Conservation (phyloP, 2,888 invertebrate species). For the Drosophila quinaria region DNA sequence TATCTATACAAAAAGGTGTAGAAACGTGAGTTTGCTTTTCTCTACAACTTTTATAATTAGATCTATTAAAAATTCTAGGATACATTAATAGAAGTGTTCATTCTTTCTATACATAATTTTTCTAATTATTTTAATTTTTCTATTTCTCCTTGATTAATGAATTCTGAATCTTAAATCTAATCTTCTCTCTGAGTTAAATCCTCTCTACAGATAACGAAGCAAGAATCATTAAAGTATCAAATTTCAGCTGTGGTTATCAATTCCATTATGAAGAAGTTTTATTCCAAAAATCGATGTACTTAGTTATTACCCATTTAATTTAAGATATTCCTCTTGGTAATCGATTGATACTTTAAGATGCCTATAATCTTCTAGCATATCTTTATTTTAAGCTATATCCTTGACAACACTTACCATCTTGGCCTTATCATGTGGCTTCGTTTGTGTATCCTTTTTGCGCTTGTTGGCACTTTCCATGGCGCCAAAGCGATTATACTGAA, state of each 20-base stretch:
- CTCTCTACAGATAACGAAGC: neutral
- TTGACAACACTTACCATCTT: conserved; percentile 67
- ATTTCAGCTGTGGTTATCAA: neutral
- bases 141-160: neutral
- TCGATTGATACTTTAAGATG: neutral
- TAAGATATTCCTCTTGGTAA: neutral
- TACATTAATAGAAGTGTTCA: neutral
- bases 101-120: neutral
- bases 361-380: neutral
- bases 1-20: conserved; percentile 13
- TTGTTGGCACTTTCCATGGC: conserved; percentile 68
- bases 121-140: neutral
- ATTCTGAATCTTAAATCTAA: too few species aligned
- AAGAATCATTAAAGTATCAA: conserved; percentile 12
- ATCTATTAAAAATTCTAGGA: neutral
- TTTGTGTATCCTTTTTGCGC: conserved; percentile 72
- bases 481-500: conserved; percentile 83
- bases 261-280: neutral
- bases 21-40: neutral
- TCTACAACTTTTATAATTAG: neutral
- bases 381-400: neutral
- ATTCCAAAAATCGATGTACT: neutral
- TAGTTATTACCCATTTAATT: neutral
- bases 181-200: neutral
- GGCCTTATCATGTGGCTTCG: conserved; percentile 58